These are phyloP conservation scores for Mycteria americana DNA, from an alignment of 2,797 vertebrate species.

Conservation along the genomic window DNA sequence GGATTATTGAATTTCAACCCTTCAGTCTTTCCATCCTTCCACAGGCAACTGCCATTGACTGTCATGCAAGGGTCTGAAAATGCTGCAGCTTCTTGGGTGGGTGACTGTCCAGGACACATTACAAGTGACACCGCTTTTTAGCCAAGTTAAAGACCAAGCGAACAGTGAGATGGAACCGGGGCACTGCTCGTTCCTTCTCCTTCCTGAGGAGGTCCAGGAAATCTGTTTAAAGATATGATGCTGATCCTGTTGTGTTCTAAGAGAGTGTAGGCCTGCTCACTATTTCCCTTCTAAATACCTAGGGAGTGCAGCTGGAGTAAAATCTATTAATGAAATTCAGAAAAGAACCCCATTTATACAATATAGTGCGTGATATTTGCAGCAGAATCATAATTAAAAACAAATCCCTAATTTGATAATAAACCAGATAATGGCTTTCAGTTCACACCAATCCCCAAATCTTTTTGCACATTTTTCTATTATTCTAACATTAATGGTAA, in stretches of 20 bases:
- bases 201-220: neutral
- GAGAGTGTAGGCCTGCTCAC: neutral
- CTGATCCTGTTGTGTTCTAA: neutral
- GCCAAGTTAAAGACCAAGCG: neutral
- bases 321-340: neutral
- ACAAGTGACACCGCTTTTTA: neutral
- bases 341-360: neutral
- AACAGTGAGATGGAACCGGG: neutral
- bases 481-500: neutral
- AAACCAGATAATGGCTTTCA: neutral
- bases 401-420: neutral
- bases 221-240: neutral
- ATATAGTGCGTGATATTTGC: neutral
- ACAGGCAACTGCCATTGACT: neutral
- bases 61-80: neutral
- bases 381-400: neutral
- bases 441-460: neutral
- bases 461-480: neutral
- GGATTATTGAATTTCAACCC: neutral
- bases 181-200: neutral
- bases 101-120: neutral
- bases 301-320: neutral
- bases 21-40: neutral
- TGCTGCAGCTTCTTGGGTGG: neutral
- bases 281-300: neutral